phyloP scores from a whole-genome alignment of 2,113 vertebrate species.

The Struthio camelus region DNA sequence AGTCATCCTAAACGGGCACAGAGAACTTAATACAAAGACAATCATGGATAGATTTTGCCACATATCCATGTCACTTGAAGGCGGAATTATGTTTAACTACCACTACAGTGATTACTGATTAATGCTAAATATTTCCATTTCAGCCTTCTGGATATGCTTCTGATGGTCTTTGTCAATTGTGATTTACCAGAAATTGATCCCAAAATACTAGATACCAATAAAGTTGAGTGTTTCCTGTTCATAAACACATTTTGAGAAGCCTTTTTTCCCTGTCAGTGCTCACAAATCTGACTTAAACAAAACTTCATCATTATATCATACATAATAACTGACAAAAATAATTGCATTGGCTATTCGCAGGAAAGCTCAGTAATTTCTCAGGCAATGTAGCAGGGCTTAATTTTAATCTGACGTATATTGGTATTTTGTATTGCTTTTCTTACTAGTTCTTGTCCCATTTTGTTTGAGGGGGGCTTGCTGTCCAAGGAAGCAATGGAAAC shows the following conservation, averaged over 20 bases:
- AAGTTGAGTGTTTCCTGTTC: not conserved
- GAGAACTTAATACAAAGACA: not conserved
- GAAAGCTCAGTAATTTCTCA: not conserved
- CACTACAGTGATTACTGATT: not conserved
- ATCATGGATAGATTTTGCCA: not conserved
- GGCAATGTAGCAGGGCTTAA: not conserved
- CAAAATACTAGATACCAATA: not conserved
- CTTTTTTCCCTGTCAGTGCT: not conserved
- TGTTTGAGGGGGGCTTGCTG: not conserved
- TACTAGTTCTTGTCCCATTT: not conserved
- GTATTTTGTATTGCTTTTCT: not conserved
- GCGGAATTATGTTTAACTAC: not conserved
- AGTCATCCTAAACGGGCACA: not conserved
- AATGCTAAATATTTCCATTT: constrained; percentile 6
- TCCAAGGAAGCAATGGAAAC: not conserved
- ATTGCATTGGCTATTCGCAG: not conserved
- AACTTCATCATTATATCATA: not conserved
- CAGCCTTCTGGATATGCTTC: not conserved
- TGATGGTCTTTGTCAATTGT: not conserved
- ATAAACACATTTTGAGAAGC: not conserved
- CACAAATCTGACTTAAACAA: not conserved
- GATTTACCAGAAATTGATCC: not conserved
- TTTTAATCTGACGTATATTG: not conserved
- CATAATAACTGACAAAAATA: not conserved
- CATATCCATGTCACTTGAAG: not conserved